Evolutionary conservation across 2,888 invertebrate species (phyloP), one percentile per base, ranked within the genome.

Genomic region (Neoitamus cyanurus): DNA sequence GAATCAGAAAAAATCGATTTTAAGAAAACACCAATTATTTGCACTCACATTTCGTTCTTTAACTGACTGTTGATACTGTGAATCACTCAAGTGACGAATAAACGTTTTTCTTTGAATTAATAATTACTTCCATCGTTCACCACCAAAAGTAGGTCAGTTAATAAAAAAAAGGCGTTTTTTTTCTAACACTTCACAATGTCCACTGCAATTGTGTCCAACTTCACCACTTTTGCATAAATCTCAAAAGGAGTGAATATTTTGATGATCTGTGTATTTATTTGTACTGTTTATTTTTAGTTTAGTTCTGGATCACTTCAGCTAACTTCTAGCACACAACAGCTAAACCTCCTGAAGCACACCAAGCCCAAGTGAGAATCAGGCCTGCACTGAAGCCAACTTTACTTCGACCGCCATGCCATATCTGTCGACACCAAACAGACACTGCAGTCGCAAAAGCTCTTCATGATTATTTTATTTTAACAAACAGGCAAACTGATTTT

Each of bases 381-480:
- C 7, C 31, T 58, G 15, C 42, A 77, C 77, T 77, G 77, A 77
- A 46, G 48, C 25, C 42, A 30, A 78, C 30, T 15, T n/a, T 48
- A 1, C 78, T 78, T 31, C 78, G 15, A 78, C 58, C 58, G 48
- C 78, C 58, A 58, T 58, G 48, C 78, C 58, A 58, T 58, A 31
- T 31, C 58, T 48, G 48, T n/a, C 78, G 58, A 34, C 78, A 37
- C 78, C 31, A 30, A 78, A 78, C 78, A 30, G 78, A 78, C 31
- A 78, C 78, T 78, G 58, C 78, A 78, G 78, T 46, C 75, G 4
- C 28, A 9, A 46, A 31, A 78, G 78, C 78, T 78, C 58, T 58
- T 34, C 58, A 31, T 28, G 31, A 78, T 31, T 31, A 78, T 58
- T 78, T 78, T 78, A 78, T 78, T 78, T 78, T 78, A 78, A 58